Evolutionary conservation across 2,888 invertebrate species (phyloP).

Genomic region (Ennomos fuscantarius): DNA sequence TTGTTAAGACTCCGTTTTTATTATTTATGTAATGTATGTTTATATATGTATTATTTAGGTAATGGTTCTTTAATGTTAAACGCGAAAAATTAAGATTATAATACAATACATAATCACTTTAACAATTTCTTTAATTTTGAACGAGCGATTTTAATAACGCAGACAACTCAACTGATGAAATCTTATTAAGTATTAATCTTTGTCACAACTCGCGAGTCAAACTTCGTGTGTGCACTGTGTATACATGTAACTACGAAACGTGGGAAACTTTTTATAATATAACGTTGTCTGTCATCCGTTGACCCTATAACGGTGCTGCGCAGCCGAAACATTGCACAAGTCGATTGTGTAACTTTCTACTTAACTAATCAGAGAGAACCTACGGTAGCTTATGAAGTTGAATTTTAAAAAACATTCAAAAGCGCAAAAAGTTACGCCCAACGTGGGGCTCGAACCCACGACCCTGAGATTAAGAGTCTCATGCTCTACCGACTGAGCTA

Average conservation of each 20-base stretch:
- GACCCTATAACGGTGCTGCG: slow-evolving; percentile 68
- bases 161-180: too few relatives aligned
- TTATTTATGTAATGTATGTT: too few relatives aligned
- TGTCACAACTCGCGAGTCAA: slow-evolving; percentile 12
- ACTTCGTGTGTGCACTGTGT: slow-evolving; percentile 42
- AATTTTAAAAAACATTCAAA: slow-evolving; percentile 11
- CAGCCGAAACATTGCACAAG: slow-evolving; percentile 58
- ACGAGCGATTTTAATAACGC: too few relatives aligned
- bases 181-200: slow-evolving; percentile 21
- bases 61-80: slow-evolving; percentile 1
- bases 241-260: slow-evolving; percentile 57
- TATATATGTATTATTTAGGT: too few relatives aligned
- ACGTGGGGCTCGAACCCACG: slow-evolving; percentile 88
- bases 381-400: slow-evolving; percentile 20
- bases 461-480: slow-evolving; percentile 88
- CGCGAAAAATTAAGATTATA: neutral
- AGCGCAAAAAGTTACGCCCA: slow-evolving; percentile 69
- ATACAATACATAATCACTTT: too few relatives aligned
- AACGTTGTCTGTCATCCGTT: slow-evolving; percentile 60
- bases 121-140: too few relatives aligned
- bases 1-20: too few relatives aligned
- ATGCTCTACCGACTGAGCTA: slow-evolving; percentile 86
- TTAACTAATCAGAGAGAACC: slow-evolving; percentile 5
- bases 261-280: slow-evolving; percentile 67
- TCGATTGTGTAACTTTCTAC: slow-evolving; percentile 43